A percentile compares a stretch with the other conserved stretches of the same genome.
These are phyloP conservation scores for Caenorhabditis brenneri DNA, from an alignment of 1,140 invertebrate species.

Conservation along the genomic window DNA sequence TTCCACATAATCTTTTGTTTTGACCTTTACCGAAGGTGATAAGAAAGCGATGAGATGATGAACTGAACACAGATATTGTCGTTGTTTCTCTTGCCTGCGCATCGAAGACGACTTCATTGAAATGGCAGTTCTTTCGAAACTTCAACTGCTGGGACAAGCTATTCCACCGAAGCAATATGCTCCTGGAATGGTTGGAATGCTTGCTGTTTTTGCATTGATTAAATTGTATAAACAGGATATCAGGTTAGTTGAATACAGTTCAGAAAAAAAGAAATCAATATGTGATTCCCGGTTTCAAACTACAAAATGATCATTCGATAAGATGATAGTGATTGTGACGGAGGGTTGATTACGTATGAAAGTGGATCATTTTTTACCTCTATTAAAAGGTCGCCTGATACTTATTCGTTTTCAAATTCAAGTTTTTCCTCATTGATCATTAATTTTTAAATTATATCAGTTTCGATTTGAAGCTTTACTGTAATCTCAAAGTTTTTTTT, in stretches of 20 bases:
- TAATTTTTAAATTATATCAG: no score
- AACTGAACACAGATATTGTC: constrained; percentile 24
- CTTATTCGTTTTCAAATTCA: no score
- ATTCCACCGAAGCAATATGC: constrained; percentile 25
- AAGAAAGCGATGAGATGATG: constrained; percentile 33
- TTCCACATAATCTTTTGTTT: neutral
- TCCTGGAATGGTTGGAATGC: constrained; percentile 26
- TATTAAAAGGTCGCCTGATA: no score
- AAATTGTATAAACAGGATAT: constrained; percentile 34
- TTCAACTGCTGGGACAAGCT: constrained; percentile 21
- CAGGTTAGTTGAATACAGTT: neutral
- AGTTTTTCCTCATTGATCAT: no score
- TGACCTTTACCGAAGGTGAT: constrained; percentile 7
- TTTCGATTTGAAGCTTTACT: no score
- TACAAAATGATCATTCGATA: neutral
- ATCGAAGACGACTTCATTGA: neutral
- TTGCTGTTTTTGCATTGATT: constrained; percentile 28
- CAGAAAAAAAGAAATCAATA: neutral
- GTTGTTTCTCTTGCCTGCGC: no score
- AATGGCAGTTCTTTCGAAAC: constrained; percentile 37
- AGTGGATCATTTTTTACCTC: no score
- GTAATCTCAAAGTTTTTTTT: no score
- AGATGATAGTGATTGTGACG: no score
- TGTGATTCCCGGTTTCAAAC: neutral
- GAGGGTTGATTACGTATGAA: no score